phyloP scores from a whole-genome alignment of 2,113 vertebrate genomes.

The Tupaia tana region DNA sequence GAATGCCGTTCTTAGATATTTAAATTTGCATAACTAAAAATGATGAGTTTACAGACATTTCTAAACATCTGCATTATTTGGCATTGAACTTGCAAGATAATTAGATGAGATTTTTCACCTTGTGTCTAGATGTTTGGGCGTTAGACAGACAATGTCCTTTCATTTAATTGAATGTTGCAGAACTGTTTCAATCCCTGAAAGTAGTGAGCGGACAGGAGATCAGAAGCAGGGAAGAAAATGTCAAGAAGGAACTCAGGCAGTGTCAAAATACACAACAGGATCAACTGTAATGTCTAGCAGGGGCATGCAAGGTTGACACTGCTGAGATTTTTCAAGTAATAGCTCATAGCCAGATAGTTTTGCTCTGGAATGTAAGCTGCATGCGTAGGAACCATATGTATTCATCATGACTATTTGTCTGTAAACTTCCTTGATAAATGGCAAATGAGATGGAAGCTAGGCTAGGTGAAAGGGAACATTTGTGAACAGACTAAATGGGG shows the following conservation, averaged over 20 bases:
- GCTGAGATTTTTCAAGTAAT: not conserved
- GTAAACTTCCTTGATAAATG: not conserved
- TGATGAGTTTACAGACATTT: slow-evolving; percentile 17
- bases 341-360: not conserved
- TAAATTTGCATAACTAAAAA: not conserved
- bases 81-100: not conserved
- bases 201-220: not conserved
- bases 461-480: not conserved
- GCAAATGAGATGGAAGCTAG: not conserved
- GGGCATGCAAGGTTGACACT: no score
- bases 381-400: not conserved
- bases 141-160: slow-evolving; percentile 14
- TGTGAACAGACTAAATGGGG: not conserved
- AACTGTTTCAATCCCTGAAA: slow-evolving; percentile 2
- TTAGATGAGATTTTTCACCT: not conserved
- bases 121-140: not conserved
- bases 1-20: not conserved
- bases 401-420: not conserved
- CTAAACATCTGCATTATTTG: not conserved
- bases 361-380: not conserved
- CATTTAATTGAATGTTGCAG: not conserved
- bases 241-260: not conserved
- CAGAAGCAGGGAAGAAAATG: not conserved
- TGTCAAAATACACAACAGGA: not conserved
- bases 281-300: not conserved